A percentile compares a stretch with the other conserved stretches of the same genome.
phyloP scores from a whole-genome alignment of 2,797 vertebrate species.

The Cossypha dichroa region DNA sequence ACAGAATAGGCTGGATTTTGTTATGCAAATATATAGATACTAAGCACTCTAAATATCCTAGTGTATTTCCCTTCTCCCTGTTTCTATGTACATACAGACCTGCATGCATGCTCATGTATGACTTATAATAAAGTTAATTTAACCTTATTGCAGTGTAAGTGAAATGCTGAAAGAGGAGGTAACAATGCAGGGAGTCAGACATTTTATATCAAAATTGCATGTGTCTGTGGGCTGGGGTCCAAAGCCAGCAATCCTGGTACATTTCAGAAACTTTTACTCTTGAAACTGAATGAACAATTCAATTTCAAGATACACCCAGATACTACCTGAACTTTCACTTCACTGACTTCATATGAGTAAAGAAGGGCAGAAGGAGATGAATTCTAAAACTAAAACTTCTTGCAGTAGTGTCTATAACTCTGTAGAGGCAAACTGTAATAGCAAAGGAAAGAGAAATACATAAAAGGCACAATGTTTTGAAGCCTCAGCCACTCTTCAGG shows the following conservation, averaged over 20 bases:
- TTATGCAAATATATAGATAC: neutral
- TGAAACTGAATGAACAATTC: neutral
- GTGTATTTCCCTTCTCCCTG: neutral
- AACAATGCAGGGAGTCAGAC: neutral
- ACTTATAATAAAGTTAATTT: neutral
- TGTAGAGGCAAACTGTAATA: neutral
- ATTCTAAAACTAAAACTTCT: neutral
- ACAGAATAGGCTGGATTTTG: neutral
- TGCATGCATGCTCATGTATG: neutral
- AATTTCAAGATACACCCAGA: neutral
- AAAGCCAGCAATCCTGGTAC: neutral
- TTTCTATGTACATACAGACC: neutral
- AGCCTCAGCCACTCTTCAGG: neutral
- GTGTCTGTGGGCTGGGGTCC: neutral
- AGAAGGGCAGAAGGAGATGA: neutral
- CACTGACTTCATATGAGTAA: neutral
- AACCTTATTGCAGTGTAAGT: neutral
- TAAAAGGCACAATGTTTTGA: neutral
- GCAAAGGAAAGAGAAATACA: neutral
- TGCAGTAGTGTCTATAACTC: neutral
- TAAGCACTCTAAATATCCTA: neutral
- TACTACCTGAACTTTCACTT: neutral
- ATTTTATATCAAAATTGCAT: neutral
- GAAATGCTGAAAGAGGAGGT: neutral
- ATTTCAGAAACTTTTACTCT: neutral